Percentiles rank a stretch among this genome's conserved stretches.
Evolutionary conservation across 2,113 vertebrate species (phyloP).

Genomic region (Bagarius yarrelli): DNA sequence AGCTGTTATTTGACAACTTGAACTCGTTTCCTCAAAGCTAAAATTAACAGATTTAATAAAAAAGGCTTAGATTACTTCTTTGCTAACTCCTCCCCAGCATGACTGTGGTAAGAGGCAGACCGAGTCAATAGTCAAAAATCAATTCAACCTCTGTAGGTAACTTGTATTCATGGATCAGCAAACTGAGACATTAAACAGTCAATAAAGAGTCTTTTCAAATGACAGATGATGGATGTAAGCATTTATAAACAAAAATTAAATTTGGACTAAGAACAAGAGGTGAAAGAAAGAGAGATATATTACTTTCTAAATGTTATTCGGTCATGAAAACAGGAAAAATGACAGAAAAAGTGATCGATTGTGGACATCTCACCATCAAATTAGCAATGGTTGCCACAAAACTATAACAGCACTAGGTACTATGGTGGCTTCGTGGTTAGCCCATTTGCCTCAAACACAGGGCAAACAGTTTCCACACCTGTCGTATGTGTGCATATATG

Average conservation of each 20-base stretch:
- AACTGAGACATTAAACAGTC: neutral
- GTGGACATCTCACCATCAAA: neutral
- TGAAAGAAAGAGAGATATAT: neutral
- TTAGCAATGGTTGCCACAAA: neutral
- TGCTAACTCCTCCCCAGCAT: neutral
- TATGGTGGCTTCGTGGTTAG: neutral
- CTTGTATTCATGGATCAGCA: neutral
- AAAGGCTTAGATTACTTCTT: neutral
- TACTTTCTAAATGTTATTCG: neutral
- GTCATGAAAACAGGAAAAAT: neutral
- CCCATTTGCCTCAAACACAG: no score
- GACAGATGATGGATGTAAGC: neutral
- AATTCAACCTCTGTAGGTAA: slow-evolving; percentile 6
- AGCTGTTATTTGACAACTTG: neutral
- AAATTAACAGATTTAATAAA: neutral
- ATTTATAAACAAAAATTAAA: neutral
- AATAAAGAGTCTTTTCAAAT: neutral
- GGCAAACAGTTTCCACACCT: no score
- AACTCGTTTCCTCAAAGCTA: neutral
- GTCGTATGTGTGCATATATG: no score
- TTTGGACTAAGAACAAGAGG: neutral
- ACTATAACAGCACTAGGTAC: neutral
- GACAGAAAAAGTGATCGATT: neutral
- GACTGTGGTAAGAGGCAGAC: neutral
- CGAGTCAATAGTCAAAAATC: neutral